These are phyloP conservation scores for Megaustenia siamemsis DNA, from an alignment of 2,888 invertebrate species.

Conservation along the genomic window DNA sequence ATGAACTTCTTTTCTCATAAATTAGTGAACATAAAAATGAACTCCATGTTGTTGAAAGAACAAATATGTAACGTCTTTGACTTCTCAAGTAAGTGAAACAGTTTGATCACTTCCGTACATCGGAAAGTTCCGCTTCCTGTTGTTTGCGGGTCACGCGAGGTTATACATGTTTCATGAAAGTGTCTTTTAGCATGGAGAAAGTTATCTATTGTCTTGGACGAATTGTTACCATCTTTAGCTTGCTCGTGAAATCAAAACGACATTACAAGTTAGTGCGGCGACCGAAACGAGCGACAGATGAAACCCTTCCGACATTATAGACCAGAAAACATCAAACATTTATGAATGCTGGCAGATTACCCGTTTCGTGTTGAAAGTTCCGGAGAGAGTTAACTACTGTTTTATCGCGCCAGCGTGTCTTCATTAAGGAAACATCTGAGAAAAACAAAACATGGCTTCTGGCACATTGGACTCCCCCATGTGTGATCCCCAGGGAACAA, in stretches of 20 bases:
- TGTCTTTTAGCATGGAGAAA: conserved; percentile 49
- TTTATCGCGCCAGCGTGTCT: conserved; percentile 46
- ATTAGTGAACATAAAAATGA: background rate
- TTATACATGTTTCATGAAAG: conserved; percentile 57
- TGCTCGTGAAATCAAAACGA: conserved; percentile 34
- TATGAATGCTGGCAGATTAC: conserved; percentile 16
- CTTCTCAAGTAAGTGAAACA: conserved; percentile 7
- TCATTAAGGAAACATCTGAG: conserved; percentile 46
- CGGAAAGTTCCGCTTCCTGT: conserved; percentile 45
- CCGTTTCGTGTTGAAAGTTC: conserved; percentile 33
- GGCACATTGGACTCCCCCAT: conserved; percentile 31
- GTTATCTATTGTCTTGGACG: conserved; percentile 49
- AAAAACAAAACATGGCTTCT: conserved; percentile 25
- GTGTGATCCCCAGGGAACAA: conserved; percentile 33
- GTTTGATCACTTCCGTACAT: conserved; percentile 34
- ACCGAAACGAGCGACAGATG: conserved; percentile 34
- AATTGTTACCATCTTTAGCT: conserved; percentile 39
- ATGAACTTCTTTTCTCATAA: too few relatives aligned
- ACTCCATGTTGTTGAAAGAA: too few relatives aligned
- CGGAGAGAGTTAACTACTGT: conserved; percentile 43
- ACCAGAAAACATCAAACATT: conserved; percentile 48
- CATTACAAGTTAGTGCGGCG: conserved; percentile 35
- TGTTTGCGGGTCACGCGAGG: conserved; percentile 47
- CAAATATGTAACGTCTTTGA: conserved; percentile 17
- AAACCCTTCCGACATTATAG: conserved; percentile 25